Percentiles rank a stretch among this genome's conserved stretches.
Evolutionary conservation across 2,113 vertebrate species (phyloP).

Genomic region (Chloropsis cyanopogon): DNA sequence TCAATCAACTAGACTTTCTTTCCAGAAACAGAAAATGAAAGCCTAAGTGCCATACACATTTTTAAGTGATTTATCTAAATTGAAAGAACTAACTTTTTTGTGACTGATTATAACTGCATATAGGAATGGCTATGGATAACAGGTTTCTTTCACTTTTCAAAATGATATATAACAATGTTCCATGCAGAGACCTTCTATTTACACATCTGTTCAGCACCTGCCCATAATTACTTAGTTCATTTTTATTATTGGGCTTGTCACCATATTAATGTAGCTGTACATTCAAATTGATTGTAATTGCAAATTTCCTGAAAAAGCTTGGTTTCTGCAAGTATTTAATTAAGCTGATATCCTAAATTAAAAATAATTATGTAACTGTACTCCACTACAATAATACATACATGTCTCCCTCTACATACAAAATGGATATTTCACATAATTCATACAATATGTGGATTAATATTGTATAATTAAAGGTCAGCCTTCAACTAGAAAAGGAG

Average conservation of each 20-base stretch:
- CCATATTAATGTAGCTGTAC: slow-evolving; percentile 72
- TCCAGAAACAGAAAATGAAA: slow-evolving; percentile 62
- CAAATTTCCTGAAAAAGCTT: slow-evolving; percentile 79
- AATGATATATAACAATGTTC: slow-evolving; percentile 53
- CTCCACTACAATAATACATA: slow-evolving; percentile 70
- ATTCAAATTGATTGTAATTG: slow-evolving; percentile 80
- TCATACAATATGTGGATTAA: slow-evolving; percentile 67
- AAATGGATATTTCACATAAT: slow-evolving; percentile 64
- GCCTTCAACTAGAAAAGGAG: slow-evolving; percentile 44
- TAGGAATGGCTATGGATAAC: slow-evolving; percentile 34
- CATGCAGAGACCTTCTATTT: slow-evolving; percentile 43
- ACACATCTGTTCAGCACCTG: slow-evolving; percentile 73
- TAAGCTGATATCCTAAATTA: slow-evolving; percentile 76
- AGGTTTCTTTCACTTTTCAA: slow-evolving; percentile 29
- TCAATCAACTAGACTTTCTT: slow-evolving; percentile 60
- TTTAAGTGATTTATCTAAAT: slow-evolving; percentile 64
- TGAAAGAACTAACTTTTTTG: slow-evolving; percentile 52
- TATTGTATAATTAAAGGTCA: slow-evolving; percentile 64
- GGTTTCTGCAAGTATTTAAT: slow-evolving; percentile 79
- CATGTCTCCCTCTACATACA: slow-evolving; percentile 60
- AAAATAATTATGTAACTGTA: slow-evolving; percentile 82
- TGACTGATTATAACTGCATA: slow-evolving; percentile 24
- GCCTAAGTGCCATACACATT: slow-evolving; percentile 33
- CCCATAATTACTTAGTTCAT: slow-evolving; percentile 62
- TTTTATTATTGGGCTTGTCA: slow-evolving; percentile 72